Conservation (phyloP, 2,797 vertebrate species). For the Hydrolagus colliei region DNA sequence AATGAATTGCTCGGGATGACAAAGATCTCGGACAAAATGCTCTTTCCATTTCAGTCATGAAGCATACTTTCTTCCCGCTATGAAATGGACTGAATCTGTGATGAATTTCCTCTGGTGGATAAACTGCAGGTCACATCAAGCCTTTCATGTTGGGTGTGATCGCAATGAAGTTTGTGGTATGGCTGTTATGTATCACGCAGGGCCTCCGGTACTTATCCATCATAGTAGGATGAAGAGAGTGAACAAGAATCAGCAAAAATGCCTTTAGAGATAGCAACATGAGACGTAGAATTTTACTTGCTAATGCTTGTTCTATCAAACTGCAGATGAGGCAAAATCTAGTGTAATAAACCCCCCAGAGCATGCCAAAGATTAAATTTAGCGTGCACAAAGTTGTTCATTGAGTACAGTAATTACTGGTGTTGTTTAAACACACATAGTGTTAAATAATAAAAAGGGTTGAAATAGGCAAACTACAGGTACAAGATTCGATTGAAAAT, state of each 20-base stretch:
- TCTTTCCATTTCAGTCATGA: neutral
- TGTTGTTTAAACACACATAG: neutral
- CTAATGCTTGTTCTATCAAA: neutral
- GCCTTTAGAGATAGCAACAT: neutral
- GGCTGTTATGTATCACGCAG: neutral
- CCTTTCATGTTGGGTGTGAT: neutral
- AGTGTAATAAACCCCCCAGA: neutral
- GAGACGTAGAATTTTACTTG: conserved; percentile 1
- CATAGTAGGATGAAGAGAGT: neutral
- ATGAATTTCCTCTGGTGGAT: neutral
- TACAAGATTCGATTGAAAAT: neutral
- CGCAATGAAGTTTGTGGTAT: neutral
- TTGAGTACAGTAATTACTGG: no score
- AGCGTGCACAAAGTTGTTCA: neutral
- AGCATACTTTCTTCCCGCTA: neutral
- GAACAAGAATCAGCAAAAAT: neutral
- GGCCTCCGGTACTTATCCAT: neutral
- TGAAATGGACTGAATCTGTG: neutral
- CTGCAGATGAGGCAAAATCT: neutral
- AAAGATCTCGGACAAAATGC: neutral
- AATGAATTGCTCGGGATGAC: neutral
- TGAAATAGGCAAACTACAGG: neutral
- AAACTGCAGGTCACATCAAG: no score
- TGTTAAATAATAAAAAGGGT: neutral
- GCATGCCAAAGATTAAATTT: neutral